Percentiles rank a stretch among this genome's conserved stretches.
These are phyloP conservation scores for Drosophila meridiana DNA, from an alignment of 2,888 invertebrate genomes.

Conservation along the genomic window DNA sequence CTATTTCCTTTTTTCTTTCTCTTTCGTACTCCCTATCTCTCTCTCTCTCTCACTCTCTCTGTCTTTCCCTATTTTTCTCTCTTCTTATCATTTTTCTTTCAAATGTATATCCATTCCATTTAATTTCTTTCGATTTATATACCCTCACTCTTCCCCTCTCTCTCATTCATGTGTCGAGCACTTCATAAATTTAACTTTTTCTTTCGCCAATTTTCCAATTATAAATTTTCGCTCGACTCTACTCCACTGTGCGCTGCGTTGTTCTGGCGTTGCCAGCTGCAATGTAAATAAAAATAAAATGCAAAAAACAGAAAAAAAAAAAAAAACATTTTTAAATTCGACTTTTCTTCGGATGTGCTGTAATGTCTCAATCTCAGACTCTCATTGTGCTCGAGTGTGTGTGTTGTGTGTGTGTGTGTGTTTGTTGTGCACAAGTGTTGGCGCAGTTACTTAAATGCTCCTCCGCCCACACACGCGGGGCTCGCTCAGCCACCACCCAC, in stretches of 20 bases:
- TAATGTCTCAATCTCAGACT: slow-evolving; percentile 60
- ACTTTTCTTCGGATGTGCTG: slow-evolving; percentile 56
- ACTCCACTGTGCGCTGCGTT: slow-evolving; percentile 29
- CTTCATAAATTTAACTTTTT: slow-evolving; percentile 1
- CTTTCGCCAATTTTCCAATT: slow-evolving; percentile 6
- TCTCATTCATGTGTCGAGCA: background rate
- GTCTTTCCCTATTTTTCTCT: background rate
- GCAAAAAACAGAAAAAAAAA: slow-evolving; percentile 4
- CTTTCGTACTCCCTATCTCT: background rate
- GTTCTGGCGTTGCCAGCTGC: slow-evolving; percentile 45
- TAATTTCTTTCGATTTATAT: background rate
- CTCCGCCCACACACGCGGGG: slow-evolving; percentile 9
- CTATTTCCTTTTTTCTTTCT: too few species aligned
- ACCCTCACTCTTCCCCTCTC: background rate
- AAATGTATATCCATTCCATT: too few species aligned
- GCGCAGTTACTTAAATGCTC: slow-evolving; percentile 74
- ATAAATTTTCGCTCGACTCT: background rate
- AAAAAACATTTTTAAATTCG: slow-evolving; percentile 60
- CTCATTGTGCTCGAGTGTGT: slow-evolving; percentile 2
- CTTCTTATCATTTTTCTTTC: background rate
- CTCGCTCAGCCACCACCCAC: background rate
- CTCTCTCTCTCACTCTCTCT: background rate
- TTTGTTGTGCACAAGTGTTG: slow-evolving; percentile 66
- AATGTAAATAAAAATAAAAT: slow-evolving; percentile 53
- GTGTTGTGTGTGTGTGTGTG: slow-evolving; percentile 38